Evolutionary conservation across 2,113 vertebrate species (phyloP), one percentile per base, ranked within the genome.

Genomic region (Sialia sialis): DNA sequence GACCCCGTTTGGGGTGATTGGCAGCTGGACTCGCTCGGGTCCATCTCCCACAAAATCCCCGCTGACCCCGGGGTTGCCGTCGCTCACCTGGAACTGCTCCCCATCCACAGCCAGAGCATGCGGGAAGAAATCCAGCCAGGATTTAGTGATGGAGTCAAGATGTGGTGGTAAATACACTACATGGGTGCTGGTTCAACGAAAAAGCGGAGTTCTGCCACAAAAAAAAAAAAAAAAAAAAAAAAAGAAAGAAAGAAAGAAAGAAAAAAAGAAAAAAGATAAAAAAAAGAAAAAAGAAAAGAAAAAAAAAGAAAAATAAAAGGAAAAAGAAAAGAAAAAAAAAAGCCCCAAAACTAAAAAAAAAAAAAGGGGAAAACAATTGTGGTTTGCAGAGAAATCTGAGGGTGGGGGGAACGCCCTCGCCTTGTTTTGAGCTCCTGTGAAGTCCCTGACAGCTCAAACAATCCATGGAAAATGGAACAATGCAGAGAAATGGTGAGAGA

Each of bases 21-120:
- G 7, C 58, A 51, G 54, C 26, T 1, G 23, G 70, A 20, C 23
- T 27, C 0, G 0, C 54, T 84, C 21, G 23, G 27, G 63, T 63
- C 72, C 32, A 22, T 29, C 63, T 58, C 32, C 6, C 5, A 27
- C 27, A 60, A 68, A 55, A 59, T 9, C 49, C 32, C 19, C 41
- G 38, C 41, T 82, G 56, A n/a, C 6, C 54, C 44, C 32, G 12
- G 39, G 64, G 69, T 59, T 74, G 46, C 7, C 39, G 6, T 8
- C 30, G 48, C 43, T 86, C 62, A 23, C 15, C 54, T 5, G 1
- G 23, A 39, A 64, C 59, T 27, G 20, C 46, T 9, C 10, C 68
- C 8, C 29, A 17, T 23, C 26, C 8, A 3, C 3, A 58, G 73
- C 36, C 27, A 20, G 22, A 67, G 49, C 13, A 21, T n/a, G 43